Evolutionary conservation across 2,113 vertebrate genomes (phyloP).

Genomic region (Atherinomorus stipes): DNA sequence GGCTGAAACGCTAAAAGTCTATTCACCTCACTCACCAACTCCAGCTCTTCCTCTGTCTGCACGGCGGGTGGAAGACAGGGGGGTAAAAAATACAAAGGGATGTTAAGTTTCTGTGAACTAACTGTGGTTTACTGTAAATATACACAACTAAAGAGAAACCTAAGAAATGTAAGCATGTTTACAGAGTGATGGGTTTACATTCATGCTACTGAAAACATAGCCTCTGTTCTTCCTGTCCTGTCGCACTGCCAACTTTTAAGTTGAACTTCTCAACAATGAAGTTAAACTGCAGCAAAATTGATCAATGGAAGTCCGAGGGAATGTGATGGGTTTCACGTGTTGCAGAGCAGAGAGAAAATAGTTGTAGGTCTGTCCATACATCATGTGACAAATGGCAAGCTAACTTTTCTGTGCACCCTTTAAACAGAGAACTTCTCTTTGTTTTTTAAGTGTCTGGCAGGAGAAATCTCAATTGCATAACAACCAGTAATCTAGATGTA

Average conservation of each 20-base stretch:
- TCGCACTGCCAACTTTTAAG: background rate
- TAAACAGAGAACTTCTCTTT: no score
- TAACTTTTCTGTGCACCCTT: no score
- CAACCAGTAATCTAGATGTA: background rate
- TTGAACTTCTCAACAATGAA: background rate
- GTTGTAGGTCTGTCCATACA: background rate
- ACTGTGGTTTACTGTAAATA: background rate
- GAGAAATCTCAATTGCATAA: slow-evolving; percentile 1
- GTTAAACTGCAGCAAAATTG: no score
- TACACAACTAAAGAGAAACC: background rate
- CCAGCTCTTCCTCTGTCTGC: slow-evolving; percentile 97
- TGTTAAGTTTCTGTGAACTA: slow-evolving; percentile 54
- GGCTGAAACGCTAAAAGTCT: slow-evolving; percentile 62
- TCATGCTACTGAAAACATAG: background rate
- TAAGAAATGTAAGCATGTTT: background rate
- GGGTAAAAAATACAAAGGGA: slow-evolving; percentile 41
- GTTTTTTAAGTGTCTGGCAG: background rate
- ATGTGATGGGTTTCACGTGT: no score
- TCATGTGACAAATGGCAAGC: background rate
- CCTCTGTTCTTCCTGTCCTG: background rate
- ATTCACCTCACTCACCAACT: slow-evolving; percentile 94
- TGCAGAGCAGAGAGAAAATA: background rate
- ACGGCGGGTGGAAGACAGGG: slow-evolving; percentile 40
- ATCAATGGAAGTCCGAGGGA: no score
- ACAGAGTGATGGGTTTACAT: background rate